phyloP scores from a whole-genome alignment of 1,140 invertebrate species.

The Forficula auricularia region DNA sequence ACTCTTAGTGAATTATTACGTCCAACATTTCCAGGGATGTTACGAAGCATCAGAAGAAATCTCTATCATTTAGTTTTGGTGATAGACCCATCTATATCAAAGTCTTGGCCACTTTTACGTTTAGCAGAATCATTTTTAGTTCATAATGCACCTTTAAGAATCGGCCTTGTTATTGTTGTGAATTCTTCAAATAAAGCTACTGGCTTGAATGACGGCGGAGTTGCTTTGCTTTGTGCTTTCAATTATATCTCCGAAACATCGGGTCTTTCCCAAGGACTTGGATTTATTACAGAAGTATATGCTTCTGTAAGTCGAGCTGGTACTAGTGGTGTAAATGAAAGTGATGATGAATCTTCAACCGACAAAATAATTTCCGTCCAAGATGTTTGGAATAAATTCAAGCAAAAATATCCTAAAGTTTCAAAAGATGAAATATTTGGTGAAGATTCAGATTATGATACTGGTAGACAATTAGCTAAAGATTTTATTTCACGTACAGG shows the following conservation, averaged over 20 bases:
- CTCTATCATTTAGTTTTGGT: conserved; percentile 69
- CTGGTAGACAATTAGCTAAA: conserved; percentile 58
- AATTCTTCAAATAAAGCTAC: conserved; percentile 37
- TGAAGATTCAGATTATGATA: conserved; percentile 80
- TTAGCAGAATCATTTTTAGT: conserved; percentile 66
- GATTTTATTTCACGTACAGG: conserved; percentile 77
- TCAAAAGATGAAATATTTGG: conserved; percentile 67
- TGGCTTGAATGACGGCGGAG: conserved; percentile 51
- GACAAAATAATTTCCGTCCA: conserved; percentile 15
- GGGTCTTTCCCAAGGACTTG: conserved; percentile 49
- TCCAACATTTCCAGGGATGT: conserved; percentile 93
- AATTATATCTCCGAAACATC: conserved; percentile 76
- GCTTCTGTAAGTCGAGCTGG: neutral
- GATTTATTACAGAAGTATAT: conserved; percentile 65
- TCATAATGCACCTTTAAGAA: conserved; percentile 69
- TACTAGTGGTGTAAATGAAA: conserved; percentile 8
- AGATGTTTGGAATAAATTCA: conserved; percentile 52
- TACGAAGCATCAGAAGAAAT: conserved; percentile 84
- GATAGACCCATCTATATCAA: neutral
- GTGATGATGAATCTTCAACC: conserved; percentile 32
- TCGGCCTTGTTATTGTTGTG: conserved; percentile 79
- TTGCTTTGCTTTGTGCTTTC: conserved; percentile 78
- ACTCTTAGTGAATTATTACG: conserved; percentile 77
- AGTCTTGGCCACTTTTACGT: neutral
- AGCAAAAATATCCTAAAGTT: conserved; percentile 41